phyloP scores from a whole-genome alignment of 2,797 vertebrate species.

The Semaprochilodus insignis region DNA sequence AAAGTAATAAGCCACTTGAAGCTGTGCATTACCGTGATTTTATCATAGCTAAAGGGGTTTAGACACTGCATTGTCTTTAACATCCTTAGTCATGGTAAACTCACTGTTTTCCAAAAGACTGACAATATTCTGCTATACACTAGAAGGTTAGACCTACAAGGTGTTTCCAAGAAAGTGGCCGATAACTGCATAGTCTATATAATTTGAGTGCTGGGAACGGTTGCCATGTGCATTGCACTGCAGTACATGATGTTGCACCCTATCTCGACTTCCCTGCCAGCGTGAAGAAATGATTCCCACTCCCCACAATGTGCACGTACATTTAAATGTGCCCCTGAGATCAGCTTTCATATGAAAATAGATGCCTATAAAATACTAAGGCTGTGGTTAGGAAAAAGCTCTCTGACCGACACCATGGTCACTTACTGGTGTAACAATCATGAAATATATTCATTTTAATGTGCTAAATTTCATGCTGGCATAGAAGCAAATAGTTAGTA shows the following conservation, averaged over 20 bases:
- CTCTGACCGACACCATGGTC: not conserved
- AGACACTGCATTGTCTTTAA: too few species aligned
- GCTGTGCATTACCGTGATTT: too few species aligned
- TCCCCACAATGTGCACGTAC: not conserved
- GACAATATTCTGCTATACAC: too few species aligned
- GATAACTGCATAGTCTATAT: too few species aligned
- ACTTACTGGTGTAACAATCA: slow-evolving; percentile 1
- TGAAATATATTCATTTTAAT: slow-evolving; percentile 1
- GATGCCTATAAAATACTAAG: not conserved
- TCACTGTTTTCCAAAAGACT: too few species aligned
- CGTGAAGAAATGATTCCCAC: not conserved
- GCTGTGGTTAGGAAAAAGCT: not conserved
- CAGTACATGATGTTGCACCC: not conserved
- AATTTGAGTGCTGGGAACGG: too few species aligned
- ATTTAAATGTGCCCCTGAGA: not conserved
- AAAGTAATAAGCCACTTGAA: too few species aligned
- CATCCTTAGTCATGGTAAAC: too few species aligned
- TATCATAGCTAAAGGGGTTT: too few species aligned
- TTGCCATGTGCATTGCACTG: too few species aligned
- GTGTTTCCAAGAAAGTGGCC: too few species aligned
- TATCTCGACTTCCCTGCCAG: not conserved
- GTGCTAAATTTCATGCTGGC: slow-evolving; percentile 4
- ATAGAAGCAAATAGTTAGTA: not conserved
- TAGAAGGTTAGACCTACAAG: too few species aligned
- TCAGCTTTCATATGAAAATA: not conserved